Conservation (phyloP, 1,140 invertebrate genomes). For the Cydia strobilella region DNA sequence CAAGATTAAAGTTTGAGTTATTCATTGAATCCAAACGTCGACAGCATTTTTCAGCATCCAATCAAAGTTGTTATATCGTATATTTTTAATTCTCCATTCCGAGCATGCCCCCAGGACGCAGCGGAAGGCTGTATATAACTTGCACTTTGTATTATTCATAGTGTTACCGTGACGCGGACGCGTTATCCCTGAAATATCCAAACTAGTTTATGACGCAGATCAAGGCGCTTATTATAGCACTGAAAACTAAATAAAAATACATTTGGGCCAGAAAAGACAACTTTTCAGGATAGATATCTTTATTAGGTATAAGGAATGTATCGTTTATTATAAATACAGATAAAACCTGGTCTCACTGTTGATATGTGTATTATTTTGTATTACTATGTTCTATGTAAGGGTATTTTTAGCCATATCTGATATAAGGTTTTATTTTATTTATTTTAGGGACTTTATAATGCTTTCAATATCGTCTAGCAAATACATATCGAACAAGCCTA, state of each 20-base stretch:
- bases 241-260: neutral
- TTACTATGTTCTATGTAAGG: no score
- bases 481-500: no score
- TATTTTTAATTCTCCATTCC: conserved; percentile 28
- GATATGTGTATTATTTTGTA: no score
- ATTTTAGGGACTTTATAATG: no score
- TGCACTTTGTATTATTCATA: conserved; percentile 32
- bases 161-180: neutral
- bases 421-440: no score
- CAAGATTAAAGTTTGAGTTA: conserved; percentile 10
- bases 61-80: conserved; percentile 28
- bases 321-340: no score
- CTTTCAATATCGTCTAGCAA: no score
- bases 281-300: no score
- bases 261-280: no score
- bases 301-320: no score
- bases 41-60: conserved; percentile 16
- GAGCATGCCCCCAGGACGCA: conserved; percentile 23
- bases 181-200: conserved; percentile 3
- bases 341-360: no score
- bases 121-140: conserved; percentile 13
- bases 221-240: neutral
- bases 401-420: no score
- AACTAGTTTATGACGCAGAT: conserved; percentile 17
- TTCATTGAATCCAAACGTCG: conserved; percentile 25